Conservation (phyloP, 2,888 invertebrate genomes). For the Chelonus formosanus region DNA sequence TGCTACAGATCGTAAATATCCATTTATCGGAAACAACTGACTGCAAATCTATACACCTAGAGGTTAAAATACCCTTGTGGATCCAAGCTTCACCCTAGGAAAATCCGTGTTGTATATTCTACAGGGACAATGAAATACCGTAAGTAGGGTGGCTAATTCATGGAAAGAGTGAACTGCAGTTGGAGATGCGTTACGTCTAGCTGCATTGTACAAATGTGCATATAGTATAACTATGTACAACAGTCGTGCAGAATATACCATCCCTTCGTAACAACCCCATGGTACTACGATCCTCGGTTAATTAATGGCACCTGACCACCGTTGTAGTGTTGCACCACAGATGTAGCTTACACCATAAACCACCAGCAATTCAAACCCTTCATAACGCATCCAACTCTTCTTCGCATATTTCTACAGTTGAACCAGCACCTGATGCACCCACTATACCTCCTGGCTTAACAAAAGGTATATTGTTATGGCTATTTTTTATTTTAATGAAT, state of each 20-base stretch:
- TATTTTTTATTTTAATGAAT: no score
- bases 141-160: neutral
- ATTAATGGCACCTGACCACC: constrained; percentile 39
- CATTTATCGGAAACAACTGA: constrained; percentile 39
- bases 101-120: neutral
- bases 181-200: no score
- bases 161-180: no score
- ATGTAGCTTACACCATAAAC: constrained; percentile 37
- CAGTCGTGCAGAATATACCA: constrained; percentile 1
- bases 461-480: neutral
- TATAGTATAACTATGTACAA: neutral
- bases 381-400: neutral
- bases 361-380: constrained; percentile 25
- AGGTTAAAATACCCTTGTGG: no score
- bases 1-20: constrained; percentile 39
- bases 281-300: constrained; percentile 29
- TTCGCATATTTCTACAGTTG: neutral
- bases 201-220: neutral
- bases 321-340: constrained; percentile 27
- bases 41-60: constrained; percentile 14
- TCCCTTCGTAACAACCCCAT: constrained; percentile 1
- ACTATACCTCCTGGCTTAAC: neutral
- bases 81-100: no score
- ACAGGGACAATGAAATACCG: neutral
- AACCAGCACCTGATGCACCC: constrained; percentile 35